phyloP scores from a whole-genome alignment of 1,140 invertebrate genomes.

The Pseudomyrmex pallidus region DNA sequence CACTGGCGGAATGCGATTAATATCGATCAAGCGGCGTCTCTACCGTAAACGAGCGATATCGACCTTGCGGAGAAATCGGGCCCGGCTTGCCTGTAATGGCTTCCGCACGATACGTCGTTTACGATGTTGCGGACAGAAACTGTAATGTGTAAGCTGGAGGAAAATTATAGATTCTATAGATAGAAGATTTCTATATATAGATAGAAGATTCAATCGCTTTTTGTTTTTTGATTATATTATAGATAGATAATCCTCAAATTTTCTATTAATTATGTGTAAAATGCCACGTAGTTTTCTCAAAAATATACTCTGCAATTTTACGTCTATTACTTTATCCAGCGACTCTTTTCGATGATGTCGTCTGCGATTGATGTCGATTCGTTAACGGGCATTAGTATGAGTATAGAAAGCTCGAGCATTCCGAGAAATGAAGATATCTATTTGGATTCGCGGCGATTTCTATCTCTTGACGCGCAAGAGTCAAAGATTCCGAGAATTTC shows the following conservation, averaged over 20 bases:
- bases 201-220: neutral
- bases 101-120: constrained; percentile 38
- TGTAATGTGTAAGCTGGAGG: neutral
- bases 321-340: neutral
- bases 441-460: neutral
- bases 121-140: constrained; percentile 23
- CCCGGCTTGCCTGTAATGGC: constrained; percentile 40
- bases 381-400: constrained; percentile 3
- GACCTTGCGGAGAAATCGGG: constrained; percentile 56
- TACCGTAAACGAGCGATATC: constrained; percentile 65
- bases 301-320: neutral
- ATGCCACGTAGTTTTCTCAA: too few species aligned
- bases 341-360: neutral
- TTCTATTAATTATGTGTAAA: neutral
- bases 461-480: constrained; percentile 15
- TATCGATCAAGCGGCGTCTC: constrained; percentile 64
- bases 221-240: neutral
- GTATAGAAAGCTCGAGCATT: constrained; percentile 2
- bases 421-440: neutral
- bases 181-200: neutral
- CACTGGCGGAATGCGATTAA: constrained; percentile 69
- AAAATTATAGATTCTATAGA: neutral
- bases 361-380: neutral
- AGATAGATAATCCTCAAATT: neutral
- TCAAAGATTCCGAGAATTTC: constrained; percentile 53